These are phyloP conservation scores for Sarotherodon lohbergeri DNA, from an alignment of 2,113 vertebrate species.

Conservation along the genomic window DNA sequence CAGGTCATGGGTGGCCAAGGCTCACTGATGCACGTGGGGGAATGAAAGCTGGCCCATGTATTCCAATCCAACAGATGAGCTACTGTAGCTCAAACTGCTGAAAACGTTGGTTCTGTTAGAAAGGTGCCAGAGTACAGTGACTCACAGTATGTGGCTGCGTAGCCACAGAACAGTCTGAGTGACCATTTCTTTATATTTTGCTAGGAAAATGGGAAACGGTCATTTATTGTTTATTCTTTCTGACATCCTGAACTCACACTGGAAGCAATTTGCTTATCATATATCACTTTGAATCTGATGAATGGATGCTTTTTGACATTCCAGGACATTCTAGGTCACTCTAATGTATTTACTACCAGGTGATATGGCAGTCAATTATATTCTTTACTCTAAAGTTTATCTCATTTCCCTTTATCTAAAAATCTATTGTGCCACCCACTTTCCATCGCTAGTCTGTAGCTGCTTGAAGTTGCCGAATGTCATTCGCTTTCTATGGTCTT, in stretches of 20 bases:
- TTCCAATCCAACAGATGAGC: not conserved
- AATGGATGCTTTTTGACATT: not conserved
- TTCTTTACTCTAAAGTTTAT: not conserved
- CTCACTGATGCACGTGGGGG: not conserved
- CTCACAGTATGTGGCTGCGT: not conserved
- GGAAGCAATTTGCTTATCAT: not conserved
- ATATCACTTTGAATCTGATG: not conserved
- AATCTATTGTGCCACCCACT: not conserved
- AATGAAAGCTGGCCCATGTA: not conserved
- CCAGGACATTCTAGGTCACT: not conserved
- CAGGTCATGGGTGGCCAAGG: not conserved
- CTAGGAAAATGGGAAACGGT: not conserved
- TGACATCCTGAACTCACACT: not conserved
- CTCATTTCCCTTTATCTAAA: not conserved
- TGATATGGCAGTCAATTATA: not conserved
- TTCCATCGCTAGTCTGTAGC: not conserved
- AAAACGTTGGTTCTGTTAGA: not conserved
- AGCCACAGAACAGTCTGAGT: not conserved
- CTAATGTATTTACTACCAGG: not conserved
- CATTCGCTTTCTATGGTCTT: not conserved
- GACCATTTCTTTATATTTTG: not conserved
- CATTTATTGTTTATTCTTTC: not conserved
- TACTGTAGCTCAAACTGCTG: not conserved
- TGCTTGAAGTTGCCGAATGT: not conserved
- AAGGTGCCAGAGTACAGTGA: not conserved